A percentile compares a stretch with the other conserved stretches of the same genome.
phyloP scores from a whole-genome alignment of 2,888 invertebrate genomes.

The Steromphala cineraria region DNA sequence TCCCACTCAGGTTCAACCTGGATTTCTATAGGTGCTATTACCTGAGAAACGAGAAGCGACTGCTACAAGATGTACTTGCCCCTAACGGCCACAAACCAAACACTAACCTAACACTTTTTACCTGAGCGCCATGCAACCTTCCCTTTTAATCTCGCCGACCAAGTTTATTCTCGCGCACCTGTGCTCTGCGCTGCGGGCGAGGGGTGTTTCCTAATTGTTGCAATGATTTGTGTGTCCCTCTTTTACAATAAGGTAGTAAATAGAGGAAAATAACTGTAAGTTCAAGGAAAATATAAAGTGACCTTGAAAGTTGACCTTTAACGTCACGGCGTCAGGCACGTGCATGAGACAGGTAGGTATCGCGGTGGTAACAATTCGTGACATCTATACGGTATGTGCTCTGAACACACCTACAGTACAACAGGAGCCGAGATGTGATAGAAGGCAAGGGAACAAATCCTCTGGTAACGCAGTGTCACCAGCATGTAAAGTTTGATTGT shows the following conservation, averaged over 20 bases:
- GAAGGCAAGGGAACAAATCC: too few relatives aligned
- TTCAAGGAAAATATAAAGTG: neutral
- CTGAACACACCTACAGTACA: too few relatives aligned
- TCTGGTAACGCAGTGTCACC: too few relatives aligned
- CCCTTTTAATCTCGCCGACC: neutral
- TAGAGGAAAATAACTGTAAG: neutral
- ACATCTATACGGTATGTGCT: neutral
- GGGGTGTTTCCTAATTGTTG: neutral
- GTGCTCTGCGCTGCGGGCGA: neutral
- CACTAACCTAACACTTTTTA: neutral
- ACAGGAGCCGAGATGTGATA: too few relatives aligned
- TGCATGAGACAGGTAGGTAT: neutral
- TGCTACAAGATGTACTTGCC: neutral
- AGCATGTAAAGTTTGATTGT: too few relatives aligned
- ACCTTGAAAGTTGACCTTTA: neutral
- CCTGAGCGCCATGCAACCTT: neutral
- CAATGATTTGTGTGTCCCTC: neutral
- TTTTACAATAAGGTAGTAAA: neutral
- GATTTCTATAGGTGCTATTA: constrained; percentile 7
- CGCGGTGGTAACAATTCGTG: neutral
- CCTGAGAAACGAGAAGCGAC: neutral
- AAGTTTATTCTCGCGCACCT: constrained; percentile 13
- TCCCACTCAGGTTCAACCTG: neutral
- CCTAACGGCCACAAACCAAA: neutral
- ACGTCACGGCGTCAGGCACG: neutral